Conservation (phyloP, 2,797 vertebrate genomes). For the Pelochelys cantorii region DNA sequence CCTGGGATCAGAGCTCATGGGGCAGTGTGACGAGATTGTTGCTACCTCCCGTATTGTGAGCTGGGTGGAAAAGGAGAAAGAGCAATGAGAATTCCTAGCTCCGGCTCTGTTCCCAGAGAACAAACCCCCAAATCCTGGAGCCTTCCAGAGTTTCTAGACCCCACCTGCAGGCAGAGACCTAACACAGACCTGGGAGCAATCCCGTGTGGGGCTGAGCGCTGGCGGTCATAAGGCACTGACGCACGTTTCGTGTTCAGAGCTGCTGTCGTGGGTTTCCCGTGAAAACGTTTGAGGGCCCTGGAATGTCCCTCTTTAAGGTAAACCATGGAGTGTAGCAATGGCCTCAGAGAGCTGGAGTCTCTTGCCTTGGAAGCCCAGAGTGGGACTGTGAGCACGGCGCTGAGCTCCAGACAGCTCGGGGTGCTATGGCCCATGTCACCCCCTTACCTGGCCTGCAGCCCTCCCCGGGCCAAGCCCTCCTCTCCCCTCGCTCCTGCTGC, state of each 20-base stretch:
- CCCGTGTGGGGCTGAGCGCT: background rate
- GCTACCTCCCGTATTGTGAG: background rate
- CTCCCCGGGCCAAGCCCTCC: background rate
- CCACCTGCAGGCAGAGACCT: background rate
- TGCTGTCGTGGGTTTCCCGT: background rate
- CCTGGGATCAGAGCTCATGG: background rate
- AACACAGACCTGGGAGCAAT: background rate
- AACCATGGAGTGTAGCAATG: background rate
- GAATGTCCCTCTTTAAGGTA: background rate
- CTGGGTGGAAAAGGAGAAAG: background rate
- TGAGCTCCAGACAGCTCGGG: background rate
- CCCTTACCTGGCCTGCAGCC: too few species aligned
- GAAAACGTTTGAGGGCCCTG: background rate
- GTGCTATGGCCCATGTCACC: background rate
- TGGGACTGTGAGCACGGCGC: background rate
- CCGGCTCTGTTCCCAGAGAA: background rate
- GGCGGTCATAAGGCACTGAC: background rate
- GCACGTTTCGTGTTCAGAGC: background rate
- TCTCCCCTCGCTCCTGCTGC: background rate
- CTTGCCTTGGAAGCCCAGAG: background rate
- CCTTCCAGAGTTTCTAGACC: background rate
- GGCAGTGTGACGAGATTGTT: background rate
- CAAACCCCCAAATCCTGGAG: background rate
- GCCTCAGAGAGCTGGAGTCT: background rate
- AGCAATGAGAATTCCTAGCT: background rate